phyloP scores from a whole-genome alignment of 2,797 vertebrate species.

The Poecilia velifera region DNA sequence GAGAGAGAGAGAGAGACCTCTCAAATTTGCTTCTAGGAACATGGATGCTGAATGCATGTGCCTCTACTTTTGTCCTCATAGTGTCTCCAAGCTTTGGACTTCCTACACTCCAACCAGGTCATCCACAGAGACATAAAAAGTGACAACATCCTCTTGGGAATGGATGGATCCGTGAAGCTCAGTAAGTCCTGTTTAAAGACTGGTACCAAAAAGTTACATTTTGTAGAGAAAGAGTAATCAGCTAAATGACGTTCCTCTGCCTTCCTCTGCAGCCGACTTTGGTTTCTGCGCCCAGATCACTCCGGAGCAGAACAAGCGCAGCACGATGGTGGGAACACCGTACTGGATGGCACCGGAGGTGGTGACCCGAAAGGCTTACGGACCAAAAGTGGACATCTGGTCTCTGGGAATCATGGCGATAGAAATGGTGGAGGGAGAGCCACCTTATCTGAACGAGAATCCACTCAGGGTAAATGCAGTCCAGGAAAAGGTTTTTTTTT shows the following conservation, averaged over 20 bases:
- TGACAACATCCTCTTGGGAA: constrained; percentile 97
- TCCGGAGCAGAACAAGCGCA: constrained; percentile 97
- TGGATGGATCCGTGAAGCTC: constrained; percentile 98
- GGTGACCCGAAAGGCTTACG: constrained; percentile 96
- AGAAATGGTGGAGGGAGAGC: constrained; percentile 99
- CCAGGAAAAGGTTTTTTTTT: too few species aligned
- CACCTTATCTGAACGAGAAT: constrained; percentile 98
- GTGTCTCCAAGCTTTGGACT: constrained; percentile 98
- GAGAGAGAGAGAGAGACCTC: neutral
- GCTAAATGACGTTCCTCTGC: neutral
- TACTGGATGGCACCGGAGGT: constrained; percentile 99
- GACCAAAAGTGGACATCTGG: constrained; percentile 99
- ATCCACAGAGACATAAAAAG: constrained; percentile 99
- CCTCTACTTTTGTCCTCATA: constrained; percentile 54
- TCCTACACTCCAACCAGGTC: constrained; percentile 97
- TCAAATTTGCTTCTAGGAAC: constrained; percentile 5
- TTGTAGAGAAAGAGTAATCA: neutral
- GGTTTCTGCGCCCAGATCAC: constrained; percentile 99
- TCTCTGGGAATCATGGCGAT: constrained; percentile 99
- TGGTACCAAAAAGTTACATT: neutral
- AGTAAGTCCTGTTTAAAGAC: constrained; percentile 82
- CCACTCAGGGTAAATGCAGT: constrained; percentile 86
- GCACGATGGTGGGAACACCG: constrained; percentile 98
- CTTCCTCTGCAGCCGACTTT: constrained; percentile 88
- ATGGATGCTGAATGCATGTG: neutral